Evolutionary conservation across 2,113 vertebrate genomes (phyloP), one percentile per base, ranked within the genome.

Genomic region (Hippocampus mohnikei): DNA sequence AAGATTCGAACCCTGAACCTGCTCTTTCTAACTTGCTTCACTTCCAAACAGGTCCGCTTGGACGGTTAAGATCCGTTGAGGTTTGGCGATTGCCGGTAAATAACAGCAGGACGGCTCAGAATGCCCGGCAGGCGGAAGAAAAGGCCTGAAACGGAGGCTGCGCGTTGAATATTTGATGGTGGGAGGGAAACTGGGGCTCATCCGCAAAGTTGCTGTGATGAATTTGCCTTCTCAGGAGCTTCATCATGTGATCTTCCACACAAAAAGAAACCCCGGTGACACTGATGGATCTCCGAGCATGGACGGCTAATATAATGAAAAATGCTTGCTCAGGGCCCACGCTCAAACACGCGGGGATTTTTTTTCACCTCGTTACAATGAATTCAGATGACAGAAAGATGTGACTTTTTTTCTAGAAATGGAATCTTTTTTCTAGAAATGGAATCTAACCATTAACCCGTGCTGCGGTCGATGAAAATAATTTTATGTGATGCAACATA

Each of bases 101-200:
- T 13, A 48, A 66, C 16, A 27, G 27, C 23, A 27, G 15, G 15
- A 50, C 16, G 16, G 23, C 16, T 50, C 72, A 44, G 1, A 0
- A 40, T 23, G 65, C 78, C 52, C 50, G 0, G 33, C 33, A 37
- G 33, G 33, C 5, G 33, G 67, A 73, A 74, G 20, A 58, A 25
- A 5, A 66, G 40, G 61, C 20, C 2, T 48, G 41, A 53, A 68
- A 60, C 58, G 73, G 77, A 73, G 74, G 69, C 62, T 71, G 80
- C 73, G 81, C 76, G 72, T 64, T 88, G 84, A 88, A 89, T 90
- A 88, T 87, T 90, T 89, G 83, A 89, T 89, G 83, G 25, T 60
- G 72, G 73, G 66, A 71, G 70, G 67, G 40, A 55, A 83, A 75
- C 62, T 44, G 81, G 64, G 59, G 59, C 60, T 70, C 15, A 1